phyloP scores from a whole-genome alignment of 2,888 invertebrate species.

The Microctonus aethiopoides region DNA sequence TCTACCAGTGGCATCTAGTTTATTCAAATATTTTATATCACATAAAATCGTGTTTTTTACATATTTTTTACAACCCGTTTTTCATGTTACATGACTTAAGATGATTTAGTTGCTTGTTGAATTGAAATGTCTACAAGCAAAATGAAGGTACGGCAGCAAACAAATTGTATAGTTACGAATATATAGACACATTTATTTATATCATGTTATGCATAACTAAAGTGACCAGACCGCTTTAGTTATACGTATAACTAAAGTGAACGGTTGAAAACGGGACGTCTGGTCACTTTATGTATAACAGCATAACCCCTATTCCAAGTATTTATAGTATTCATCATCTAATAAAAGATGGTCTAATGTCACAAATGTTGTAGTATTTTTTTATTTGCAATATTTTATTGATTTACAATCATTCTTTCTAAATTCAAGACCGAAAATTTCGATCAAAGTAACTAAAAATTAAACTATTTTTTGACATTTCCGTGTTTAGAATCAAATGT shows the following conservation, averaged over 20 bases:
- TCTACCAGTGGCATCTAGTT: slow-evolving; percentile 46
- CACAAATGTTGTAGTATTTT: neutral
- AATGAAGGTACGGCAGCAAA: neutral
- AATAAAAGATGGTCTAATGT: neutral
- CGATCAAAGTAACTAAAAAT: neutral
- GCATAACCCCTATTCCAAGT: neutral
- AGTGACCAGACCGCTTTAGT: too few species aligned
- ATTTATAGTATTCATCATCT: neutral
- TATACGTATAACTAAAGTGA: too few species aligned
- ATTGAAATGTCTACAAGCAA: neutral
- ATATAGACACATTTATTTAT: neutral
- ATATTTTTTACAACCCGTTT: slow-evolving; percentile 44
- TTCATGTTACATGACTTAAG: slow-evolving; percentile 38
- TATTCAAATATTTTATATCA: slow-evolving; percentile 45
- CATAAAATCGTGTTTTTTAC: slow-evolving; percentile 39
- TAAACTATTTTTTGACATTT: neutral
- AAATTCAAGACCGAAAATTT: neutral
- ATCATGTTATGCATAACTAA: neutral
- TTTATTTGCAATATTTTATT: neutral
- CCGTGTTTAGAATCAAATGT: neutral
- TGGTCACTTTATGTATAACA: too few species aligned
- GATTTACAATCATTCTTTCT: neutral
- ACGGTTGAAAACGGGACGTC: too few species aligned
- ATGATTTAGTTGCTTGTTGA: slow-evolving; percentile 10
- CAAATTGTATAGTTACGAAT: neutral